These are phyloP conservation scores for Pocota personata DNA, from an alignment of 2,888 invertebrate species.

Conservation along the genomic window DNA sequence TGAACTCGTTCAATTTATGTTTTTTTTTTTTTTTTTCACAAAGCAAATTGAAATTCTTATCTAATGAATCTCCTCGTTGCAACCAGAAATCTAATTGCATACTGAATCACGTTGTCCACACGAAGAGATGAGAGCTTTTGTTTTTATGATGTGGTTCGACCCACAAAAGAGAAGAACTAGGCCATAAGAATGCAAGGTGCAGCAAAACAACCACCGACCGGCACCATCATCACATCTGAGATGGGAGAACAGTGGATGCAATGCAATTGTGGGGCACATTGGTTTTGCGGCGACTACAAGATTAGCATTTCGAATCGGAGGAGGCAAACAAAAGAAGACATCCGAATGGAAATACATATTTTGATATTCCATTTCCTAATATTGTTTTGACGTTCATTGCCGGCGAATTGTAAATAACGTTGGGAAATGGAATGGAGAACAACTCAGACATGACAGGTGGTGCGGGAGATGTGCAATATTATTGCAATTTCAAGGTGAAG, in stretches of 20 bases:
- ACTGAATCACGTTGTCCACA: not conserved
- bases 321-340: slow-evolving; percentile 3
- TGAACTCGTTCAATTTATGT: not conserved
- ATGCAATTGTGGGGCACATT: not conserved
- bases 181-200: slow-evolving; percentile 45
- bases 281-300: not conserved
- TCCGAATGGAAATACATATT: slow-evolving; percentile 8
- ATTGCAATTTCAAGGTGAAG: not conserved
- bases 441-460: not conserved
- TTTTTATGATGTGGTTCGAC: slow-evolving; percentile 47
- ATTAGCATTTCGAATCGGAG: slow-evolving; percentile 12
- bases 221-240: not conserved
- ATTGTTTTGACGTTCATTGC: slow-evolving; percentile 11
- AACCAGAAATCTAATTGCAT: slow-evolving; percentile 2
- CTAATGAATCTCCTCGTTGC: not conserved
- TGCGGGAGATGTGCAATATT: not conserved
- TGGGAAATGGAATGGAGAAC: not conserved
- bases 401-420: not conserved
- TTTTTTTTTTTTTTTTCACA: not conserved
- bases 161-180: slow-evolving; percentile 56
- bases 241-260: not conserved
- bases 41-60: not conserved
- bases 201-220: slow-evolving; percentile 18
- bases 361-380: not conserved
- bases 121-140: slow-evolving; percentile 4